Conservation (phyloP, 2,113 vertebrate genomes). For the Stegastes partitus region DNA sequence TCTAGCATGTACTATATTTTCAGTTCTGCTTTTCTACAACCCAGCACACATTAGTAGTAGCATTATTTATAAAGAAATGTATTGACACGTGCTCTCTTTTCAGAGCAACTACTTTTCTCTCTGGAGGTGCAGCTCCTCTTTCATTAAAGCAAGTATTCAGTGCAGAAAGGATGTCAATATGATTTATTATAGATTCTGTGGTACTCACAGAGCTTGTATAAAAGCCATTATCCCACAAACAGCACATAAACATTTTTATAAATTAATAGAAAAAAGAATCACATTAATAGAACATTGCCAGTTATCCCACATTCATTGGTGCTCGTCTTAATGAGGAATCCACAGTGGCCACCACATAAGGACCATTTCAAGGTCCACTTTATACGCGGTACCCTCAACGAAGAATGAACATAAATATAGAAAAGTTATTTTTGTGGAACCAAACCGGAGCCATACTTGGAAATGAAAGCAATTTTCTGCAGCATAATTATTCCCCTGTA, state of each 20-base stretch:
- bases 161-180: constrained; percentile 9
- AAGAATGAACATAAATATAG: constrained; percentile 19
- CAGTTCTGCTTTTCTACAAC: neutral
- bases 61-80: too few relatives aligned
- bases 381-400: constrained; percentile 3
- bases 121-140: too few relatives aligned
- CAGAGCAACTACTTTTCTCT: too few relatives aligned
- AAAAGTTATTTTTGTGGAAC: neutral
- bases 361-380: constrained; percentile 16
- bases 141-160: neutral
- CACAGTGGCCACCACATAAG: constrained; percentile 21
- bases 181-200: constrained; percentile 42
- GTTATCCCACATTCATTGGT: constrained; percentile 71
- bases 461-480: constrained; percentile 9
- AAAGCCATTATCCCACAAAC: constrained; percentile 57
- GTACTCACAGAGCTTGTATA: constrained; percentile 60
- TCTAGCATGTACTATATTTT: too few relatives aligned
- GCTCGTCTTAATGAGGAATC: constrained; percentile 24
- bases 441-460: neutral
- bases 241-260: constrained; percentile 43
- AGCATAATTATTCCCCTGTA: neutral
- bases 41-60: neutral
- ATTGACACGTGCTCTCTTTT: too few relatives aligned
- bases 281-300: constrained; percentile 24
- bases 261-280: constrained; percentile 72